Conservation (phyloP, 1,140 invertebrate species). For the Caenorhabditis tropicalis region DNA sequence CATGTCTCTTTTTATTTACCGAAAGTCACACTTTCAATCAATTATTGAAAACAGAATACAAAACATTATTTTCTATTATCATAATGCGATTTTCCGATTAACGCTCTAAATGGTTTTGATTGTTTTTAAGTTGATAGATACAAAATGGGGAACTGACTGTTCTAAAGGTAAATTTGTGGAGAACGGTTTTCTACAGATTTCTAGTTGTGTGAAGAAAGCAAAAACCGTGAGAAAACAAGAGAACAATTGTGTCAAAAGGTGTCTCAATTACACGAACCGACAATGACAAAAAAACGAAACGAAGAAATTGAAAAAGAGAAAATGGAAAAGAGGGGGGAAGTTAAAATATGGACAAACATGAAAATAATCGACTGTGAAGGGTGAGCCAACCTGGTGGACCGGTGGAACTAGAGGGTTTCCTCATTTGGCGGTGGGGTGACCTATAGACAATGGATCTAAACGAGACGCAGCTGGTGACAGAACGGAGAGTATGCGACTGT, state of each 20-base stretch:
- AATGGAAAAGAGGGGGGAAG: background rate
- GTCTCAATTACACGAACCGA: slow-evolving; percentile 18
- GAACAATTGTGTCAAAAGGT: slow-evolving; percentile 17
- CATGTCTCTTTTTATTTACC: too few relatives aligned
- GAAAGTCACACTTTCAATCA: too few relatives aligned
- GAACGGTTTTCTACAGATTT: background rate
- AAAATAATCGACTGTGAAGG: slow-evolving; percentile 36
- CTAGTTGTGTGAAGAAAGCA: background rate
- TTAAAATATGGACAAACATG: slow-evolving; percentile 41
- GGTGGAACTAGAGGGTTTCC: slow-evolving; percentile 24
- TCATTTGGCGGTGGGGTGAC: background rate
- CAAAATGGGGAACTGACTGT: background rate
- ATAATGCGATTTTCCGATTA: slow-evolving; percentile 1
- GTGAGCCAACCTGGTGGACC: slow-evolving; percentile 12
- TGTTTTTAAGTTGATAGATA: background rate
- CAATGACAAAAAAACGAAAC: background rate
- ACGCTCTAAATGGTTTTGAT: background rate
- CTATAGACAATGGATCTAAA: background rate
- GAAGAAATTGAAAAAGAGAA: background rate
- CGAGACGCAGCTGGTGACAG: slow-evolving; percentile 7
- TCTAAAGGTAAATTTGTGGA: background rate
- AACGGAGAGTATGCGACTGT: slow-evolving; percentile 33
- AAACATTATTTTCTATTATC: background rate
- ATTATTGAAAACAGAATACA: background rate
- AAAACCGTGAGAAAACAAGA: background rate